Base-by-base conservation (phyloP, 2,888 invertebrate genomes). In the Caradrina clavipalpis region DNA sequence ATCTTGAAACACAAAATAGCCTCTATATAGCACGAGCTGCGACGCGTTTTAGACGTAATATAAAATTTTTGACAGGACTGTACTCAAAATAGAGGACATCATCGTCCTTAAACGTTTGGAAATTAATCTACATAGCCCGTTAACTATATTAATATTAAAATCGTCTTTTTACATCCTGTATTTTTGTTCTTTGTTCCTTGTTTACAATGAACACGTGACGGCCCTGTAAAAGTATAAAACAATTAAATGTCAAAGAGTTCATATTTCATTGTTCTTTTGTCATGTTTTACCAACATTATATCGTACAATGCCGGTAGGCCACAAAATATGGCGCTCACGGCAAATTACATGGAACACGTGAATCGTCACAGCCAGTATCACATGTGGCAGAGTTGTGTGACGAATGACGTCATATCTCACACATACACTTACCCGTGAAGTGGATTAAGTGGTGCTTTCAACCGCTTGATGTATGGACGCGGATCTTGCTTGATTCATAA, bases 351-450 rank as follows among this genome's bases (percentile, higher is more conserved):
- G 81, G 86, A 82, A 85, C 80, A 83, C 65, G 75, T 58, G 83
- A 85, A 82, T 87, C 83, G 86, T 87, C 87, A 86, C 82, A 78
- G 79, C 45, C 82, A 78, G 86, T 87, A 87, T 87, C 86, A 83
- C 85, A 78, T 75, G 81, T 73, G 79, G 78, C 87, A 83, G 82
- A 77, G 84, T 77, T 83, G 80, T 87, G 87, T 93, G 93, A 94
- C 90, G 89, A 89, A 94, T 91, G 91, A 91, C 90, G 88, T 91
- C 92, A 93, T 93, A 92, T 91, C 89, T 93, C 91, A 88, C 88
- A 89, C 88, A 87, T 89, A 89, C 89, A 90, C 91, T 91, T 89
- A 88, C 84, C 86, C 84, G 72, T 87, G 88, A 88, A 88, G 92
- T 88, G 92, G 93, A 93, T 93, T 93, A 93, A 92, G 92, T 87